Base-by-base conservation (phyloP, 2,888 invertebrate genomes). In the Phalangium opilio region DNA sequence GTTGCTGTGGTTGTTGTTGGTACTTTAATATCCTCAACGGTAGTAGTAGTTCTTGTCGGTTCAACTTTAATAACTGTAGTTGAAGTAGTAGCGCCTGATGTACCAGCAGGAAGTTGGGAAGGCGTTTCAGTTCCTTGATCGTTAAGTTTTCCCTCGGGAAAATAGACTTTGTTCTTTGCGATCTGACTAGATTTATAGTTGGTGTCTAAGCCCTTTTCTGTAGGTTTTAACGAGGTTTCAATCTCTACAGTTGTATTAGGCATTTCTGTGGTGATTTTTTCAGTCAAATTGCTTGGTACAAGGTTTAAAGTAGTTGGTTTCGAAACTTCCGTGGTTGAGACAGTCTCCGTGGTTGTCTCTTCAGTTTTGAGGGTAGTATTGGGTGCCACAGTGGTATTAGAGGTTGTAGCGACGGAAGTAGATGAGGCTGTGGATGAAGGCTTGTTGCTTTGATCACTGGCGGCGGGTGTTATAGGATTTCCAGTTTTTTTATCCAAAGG, bases 361-460 rank as follows among this genome's bases (percentile, higher is more conserved):
- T 7, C 15, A 7, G 33, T 41, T n/a, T n/a, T n/a, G n/a, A n/a
- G n/a, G 5, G 47, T 35, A 10, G 50, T 12, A 44, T 43, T 43
- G n/a, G 45, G 33, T 21, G 52, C 38, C 36, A 49, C 46, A 5
- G 52, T 51, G 3, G 47, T 41, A 17, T n/a, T 8, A 42, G 3
- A 43, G n/a, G 27, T 21, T 3, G 8, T 11, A 3, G 43, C 3
- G 27, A n/a, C 4, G 27, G 18, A 19, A 12, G n/a, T 5, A 12
- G 43, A 5, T 43, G 20, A 2, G 27, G 4, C 21, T 18, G 43
- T 18, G 3, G 20, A 7, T 19, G 33, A 12, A 32, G 43, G 27
- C 27, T 27, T 4, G 27, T 8, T 27, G 8, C 27, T 27, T 27
- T 1, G 19, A n/a, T 17, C 27, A 2, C 19, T 12, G 43, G 3